Evolutionary conservation across 2,113 vertebrate species (phyloP).

Genomic region (Nestor notabilis): DNA sequence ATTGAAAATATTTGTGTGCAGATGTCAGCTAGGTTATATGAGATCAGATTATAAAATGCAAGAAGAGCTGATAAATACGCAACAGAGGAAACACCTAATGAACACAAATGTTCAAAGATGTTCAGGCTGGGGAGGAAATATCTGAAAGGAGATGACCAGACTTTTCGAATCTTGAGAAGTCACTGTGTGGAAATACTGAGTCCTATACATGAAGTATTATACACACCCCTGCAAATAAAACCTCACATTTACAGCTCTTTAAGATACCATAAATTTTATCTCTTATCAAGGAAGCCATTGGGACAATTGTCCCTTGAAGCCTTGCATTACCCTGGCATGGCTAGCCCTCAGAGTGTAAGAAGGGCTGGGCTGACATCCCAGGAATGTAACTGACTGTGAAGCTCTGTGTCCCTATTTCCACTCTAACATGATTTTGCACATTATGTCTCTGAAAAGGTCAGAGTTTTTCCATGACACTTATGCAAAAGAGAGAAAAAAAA

Average conservation of each 20-base stretch:
- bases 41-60: slow-evolving; percentile 47
- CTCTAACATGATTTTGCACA: slow-evolving; percentile 79
- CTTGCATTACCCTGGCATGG: slow-evolving; percentile 48
- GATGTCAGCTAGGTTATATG: slow-evolving; percentile 51
- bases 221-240: slow-evolving; percentile 51
- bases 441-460: slow-evolving; percentile 74
- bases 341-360: slow-evolving; percentile 41
- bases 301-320: slow-evolving; percentile 46
- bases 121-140: slow-evolving; percentile 49
- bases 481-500: slow-evolving; percentile 78
- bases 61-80: slow-evolving; percentile 63
- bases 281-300: slow-evolving; percentile 62
- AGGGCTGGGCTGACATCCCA: slow-evolving; percentile 64
- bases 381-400: slow-evolving; percentile 76
- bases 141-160: slow-evolving; percentile 62
- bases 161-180: slow-evolving; percentile 54
- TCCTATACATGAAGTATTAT: slow-evolving; percentile 54
- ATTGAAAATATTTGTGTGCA: slow-evolving; percentile 51
- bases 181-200: slow-evolving; percentile 56
- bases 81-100: slow-evolving; percentile 39
- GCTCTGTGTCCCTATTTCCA: slow-evolving; percentile 76
- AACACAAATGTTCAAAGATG: slow-evolving; percentile 32
- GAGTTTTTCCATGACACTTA: slow-evolving; percentile 77
- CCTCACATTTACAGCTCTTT: slow-evolving; percentile 64
- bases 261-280: slow-evolving; percentile 17